Evolutionary conservation across 2,888 invertebrate genomes (phyloP).

Genomic region (Hypena proboscidalis): DNA sequence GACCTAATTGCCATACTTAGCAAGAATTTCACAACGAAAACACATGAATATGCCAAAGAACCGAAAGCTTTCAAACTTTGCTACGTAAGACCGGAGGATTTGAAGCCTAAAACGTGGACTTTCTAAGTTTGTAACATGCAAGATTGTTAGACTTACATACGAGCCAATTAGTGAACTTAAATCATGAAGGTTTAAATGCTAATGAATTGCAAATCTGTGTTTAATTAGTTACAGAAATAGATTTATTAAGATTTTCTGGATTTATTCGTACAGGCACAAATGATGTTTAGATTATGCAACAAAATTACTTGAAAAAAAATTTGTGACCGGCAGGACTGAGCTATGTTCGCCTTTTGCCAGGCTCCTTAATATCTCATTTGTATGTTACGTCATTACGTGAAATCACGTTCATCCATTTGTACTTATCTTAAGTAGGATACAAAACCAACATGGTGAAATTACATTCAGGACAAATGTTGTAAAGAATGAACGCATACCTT

Average conservation of each 20-base stretch:
- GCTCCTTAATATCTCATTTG: too few relatives aligned
- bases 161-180: slow-evolving; percentile 30
- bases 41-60: slow-evolving; percentile 27
- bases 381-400: too few relatives aligned
- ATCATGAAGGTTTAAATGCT: slow-evolving; percentile 9
- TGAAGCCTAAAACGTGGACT: slow-evolving; percentile 16
- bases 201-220: slow-evolving; percentile 10
- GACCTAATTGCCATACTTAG: slow-evolving; percentile 23
- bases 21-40: slow-evolving; percentile 17
- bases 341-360: too few relatives aligned
- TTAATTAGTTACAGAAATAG: background rate
- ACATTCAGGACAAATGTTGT: too few relatives aligned
- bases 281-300: too few relatives aligned
- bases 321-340: too few relatives aligned
- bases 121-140: slow-evolving; percentile 20
- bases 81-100: slow-evolving; percentile 11
- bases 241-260: background rate
- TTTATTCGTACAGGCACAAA: too few relatives aligned
- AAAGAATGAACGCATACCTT: too few relatives aligned
- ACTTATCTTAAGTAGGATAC: too few relatives aligned
- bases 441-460: too few relatives aligned
- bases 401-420: too few relatives aligned
- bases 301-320: too few relatives aligned
- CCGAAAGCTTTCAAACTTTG: slow-evolving; percentile 24
- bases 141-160: slow-evolving; percentile 19